A percentile compares a stretch with the other conserved stretches of the same genome.
phyloP scores from a whole-genome alignment of 2,888 invertebrate species.

The Spicauda simplicius region DNA sequence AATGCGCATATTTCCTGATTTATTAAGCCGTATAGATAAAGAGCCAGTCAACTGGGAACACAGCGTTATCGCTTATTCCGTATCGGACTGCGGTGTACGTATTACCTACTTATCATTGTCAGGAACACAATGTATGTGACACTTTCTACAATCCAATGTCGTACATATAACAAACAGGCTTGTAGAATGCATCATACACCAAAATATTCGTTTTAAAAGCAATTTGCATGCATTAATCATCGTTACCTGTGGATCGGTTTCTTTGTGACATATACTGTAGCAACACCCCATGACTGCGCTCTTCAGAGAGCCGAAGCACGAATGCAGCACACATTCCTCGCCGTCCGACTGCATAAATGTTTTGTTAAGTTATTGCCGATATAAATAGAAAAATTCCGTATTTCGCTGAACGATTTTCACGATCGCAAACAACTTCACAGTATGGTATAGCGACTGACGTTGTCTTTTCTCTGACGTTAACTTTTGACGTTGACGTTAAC shows the following conservation, averaged over 20 bases:
- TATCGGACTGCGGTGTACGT: constrained; percentile 8
- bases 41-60: constrained; percentile 60
- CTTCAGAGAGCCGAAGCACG: constrained; percentile 79
- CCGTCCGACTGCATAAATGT: constrained; percentile 80
- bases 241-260: constrained; percentile 87
- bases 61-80: constrained; percentile 28
- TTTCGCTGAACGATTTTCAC: constrained; percentile 54
- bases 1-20: constrained; percentile 21
- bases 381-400: constrained; percentile 76
- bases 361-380: constrained; percentile 65
- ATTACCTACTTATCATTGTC: constrained; percentile 12
- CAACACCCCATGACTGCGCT: constrained; percentile 87
- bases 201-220: constrained; percentile 5
- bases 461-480: not conserved
- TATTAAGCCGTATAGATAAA: constrained; percentile 45
- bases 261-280: constrained; percentile 90
- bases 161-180: not conserved
- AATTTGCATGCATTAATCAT: constrained; percentile 23
- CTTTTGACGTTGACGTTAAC: not conserved
- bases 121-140: constrained; percentile 14
- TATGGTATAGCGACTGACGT: constrained; percentile 26
- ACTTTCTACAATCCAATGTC: not conserved
- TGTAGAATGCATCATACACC: no score
- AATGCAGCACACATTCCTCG: constrained; percentile 75
- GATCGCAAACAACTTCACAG: constrained; percentile 42